Base-by-base conservation (phyloP, 2,797 vertebrate species). In the Falco berigora region DNA sequence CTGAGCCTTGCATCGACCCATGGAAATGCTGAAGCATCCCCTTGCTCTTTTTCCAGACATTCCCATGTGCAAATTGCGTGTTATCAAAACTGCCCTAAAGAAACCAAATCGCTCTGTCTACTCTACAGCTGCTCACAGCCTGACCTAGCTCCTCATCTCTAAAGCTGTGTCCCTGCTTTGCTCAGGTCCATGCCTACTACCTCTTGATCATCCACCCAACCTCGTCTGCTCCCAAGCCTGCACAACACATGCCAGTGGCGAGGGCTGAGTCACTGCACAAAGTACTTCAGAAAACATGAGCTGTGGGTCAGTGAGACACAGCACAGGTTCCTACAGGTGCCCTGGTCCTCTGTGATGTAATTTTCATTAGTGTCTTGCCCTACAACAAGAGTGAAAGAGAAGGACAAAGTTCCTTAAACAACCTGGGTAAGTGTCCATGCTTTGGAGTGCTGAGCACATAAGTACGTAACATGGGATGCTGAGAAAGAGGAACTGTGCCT, bases 401-500 rank as follows among this genome's bases (percentile, higher is more conserved):
- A 76, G 6, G 30, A 5, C 12, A 82, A 71, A 47, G 5, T 34
- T 58, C 58, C 50, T 28, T 40, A 52, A 58, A 38, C n/a, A 47
- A 16, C 42, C 19, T 23, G 28, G 12, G 32, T 38, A 19, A 14
- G 10, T 58, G 44, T 64, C 28, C 30, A 22, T n/a, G 15, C 49
- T 27, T 9, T 4, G 17, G 44, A 58, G 44, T 10, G 46, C 28
- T 69, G 56, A 46, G n/a, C 28, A 46, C 8, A 14, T 4, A 52
- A 20, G 17, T 13, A 22, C 0, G 0, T 15, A 44, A 49, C 50
- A 47, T 24, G 58, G 5, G 9, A 61, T 42, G 47, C 30, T 20
- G 17, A 50, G 32, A 73, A 78, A 38, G 8, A 78, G 47, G 27
- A 78, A 44, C 32, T 56, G 27, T 79, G 53, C 21, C 55, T 68